These are phyloP conservation scores for Ctena decussata DNA, from an alignment of 2,888 invertebrate genomes.

Conservation along the genomic window DNA sequence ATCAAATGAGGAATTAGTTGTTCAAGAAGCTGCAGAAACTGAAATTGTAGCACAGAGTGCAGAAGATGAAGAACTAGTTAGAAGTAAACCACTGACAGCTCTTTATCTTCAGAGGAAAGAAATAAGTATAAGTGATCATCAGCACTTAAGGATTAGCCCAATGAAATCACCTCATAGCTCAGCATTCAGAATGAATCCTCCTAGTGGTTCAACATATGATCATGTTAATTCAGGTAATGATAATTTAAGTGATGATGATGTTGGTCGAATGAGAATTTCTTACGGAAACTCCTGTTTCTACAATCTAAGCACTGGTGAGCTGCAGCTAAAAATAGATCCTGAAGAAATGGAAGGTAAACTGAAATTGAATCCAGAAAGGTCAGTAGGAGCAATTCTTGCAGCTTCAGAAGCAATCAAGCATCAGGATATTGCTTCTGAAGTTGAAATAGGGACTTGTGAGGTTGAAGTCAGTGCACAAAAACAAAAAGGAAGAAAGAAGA, in stretches of 20 bases:
- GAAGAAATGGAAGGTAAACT: slow-evolving; percentile 28
- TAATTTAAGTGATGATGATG: slow-evolving; percentile 30
- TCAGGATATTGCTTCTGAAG: slow-evolving; percentile 66
- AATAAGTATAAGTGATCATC: slow-evolving; percentile 27
- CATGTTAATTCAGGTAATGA: slow-evolving; percentile 13
- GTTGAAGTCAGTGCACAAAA: slow-evolving; percentile 43
- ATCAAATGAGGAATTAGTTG: slow-evolving; percentile 39
- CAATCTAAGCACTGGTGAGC: slow-evolving; percentile 64
- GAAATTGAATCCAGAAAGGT: slow-evolving; percentile 43
- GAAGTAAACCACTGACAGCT: slow-evolving; percentile 64
- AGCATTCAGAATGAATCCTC: slow-evolving; percentile 46
- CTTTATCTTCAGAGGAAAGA: slow-evolving; percentile 62
- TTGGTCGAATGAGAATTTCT: slow-evolving; percentile 40
- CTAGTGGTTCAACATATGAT: slow-evolving; percentile 35
- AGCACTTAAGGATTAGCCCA: slow-evolving; percentile 33
- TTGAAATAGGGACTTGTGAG: slow-evolving; percentile 61
- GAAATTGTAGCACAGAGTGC: slow-evolving; percentile 54
- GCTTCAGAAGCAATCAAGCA: slow-evolving; percentile 67
- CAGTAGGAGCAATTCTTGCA: slow-evolving; percentile 64
- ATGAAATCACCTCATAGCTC: slow-evolving; percentile 62
- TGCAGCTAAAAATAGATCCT: slow-evolving; percentile 51
- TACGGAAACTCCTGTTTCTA: slow-evolving; percentile 63
- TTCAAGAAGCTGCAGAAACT: slow-evolving; percentile 61
- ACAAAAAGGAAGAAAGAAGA: slow-evolving; percentile 43
- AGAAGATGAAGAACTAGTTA: slow-evolving; percentile 61